Evolutionary conservation across 2,888 invertebrate genomes (phyloP).

Genomic region (Agonopterix alstromeriana): DNA sequence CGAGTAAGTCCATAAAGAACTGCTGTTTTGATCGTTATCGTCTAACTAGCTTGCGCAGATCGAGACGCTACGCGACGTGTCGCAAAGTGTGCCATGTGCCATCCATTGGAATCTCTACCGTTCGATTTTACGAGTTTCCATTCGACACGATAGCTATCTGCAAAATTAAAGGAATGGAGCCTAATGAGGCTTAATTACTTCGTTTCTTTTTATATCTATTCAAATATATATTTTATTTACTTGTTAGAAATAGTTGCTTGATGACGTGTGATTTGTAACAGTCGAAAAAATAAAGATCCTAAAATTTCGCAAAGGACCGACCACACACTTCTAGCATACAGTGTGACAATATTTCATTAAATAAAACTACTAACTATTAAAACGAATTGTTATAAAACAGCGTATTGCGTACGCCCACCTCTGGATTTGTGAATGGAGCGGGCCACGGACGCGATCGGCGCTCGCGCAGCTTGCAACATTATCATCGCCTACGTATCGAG

Average conservation of each 20-base stretch:
- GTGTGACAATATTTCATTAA: not conserved
- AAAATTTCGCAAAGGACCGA: not conserved
- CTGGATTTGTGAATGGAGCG: constrained; percentile 58
- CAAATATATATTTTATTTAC: not conserved
- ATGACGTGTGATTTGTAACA: too few species aligned
- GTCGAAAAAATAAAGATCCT: too few species aligned
- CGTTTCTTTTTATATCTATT: not conserved
- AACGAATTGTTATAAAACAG: constrained; percentile 39
- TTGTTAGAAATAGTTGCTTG: too few species aligned
- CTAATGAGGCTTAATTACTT: not conserved
- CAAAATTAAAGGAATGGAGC: not conserved
- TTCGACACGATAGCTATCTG: constrained; percentile 20
- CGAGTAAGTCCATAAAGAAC: constrained; percentile 59
- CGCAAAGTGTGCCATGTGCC: constrained; percentile 32
- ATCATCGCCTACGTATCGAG: constrained; percentile 54
- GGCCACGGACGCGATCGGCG: constrained; percentile 17
- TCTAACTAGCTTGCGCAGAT: constrained; percentile 54
- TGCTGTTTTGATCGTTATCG: constrained; percentile 52
- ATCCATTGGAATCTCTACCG: constrained; percentile 30
- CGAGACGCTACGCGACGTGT: constrained; percentile 32
- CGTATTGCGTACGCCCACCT: constrained; percentile 46
- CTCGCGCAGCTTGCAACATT: constrained; percentile 46
- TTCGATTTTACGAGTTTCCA: constrained; percentile 23
- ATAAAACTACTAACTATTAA: constrained; percentile 25
- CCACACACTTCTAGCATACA: not conserved